Base-by-base conservation (phyloP, 2,888 invertebrate species). In the Ferdinandea cuprea region DNA sequence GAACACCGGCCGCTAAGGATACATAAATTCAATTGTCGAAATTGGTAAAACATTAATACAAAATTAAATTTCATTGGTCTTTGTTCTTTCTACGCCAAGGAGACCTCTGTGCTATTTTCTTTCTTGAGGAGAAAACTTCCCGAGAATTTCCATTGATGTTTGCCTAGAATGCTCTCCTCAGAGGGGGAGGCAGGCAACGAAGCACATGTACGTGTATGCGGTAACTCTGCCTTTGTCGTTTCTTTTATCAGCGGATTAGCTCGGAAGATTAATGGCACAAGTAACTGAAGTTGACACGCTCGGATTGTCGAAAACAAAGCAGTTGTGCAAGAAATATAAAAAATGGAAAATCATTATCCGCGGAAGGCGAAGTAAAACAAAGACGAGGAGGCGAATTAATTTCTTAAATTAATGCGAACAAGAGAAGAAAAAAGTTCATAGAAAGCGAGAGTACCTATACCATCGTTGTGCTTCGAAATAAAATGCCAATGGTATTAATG, bases 241-340 rank as follows among this genome's bases (percentile, higher is more conserved):
- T 66, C 66, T 68, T 68, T 78, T 73, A 83, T 78, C 78, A 68
- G 61, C 63, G 83, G 83, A 72, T 78, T 72, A 78, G 72, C 58
- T 50, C 42, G 3, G 58, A 68, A 83, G 72, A 83, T 83, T 83
- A 83, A 83, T 83, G 77, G 63, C 78, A 78, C 54, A 40, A 56
- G 48, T 28, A 83, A 73, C 78, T 83, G 78, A 68, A 78, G 83
- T 73, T 83, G 83, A 83, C 83, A 83, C 19, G 61, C 83, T 61
- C 13, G 68, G 63, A 35, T 72, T 71, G 65, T 58, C 25, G 71
- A 54, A 72, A 66, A 63, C 63, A 69, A 77, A 69, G 48, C 73
- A 28, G 21, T 32, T 30, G 37, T 63, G 37, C 63, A 21, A 30
- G 56, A 61, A 66, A 30, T 40, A 13, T 21, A 66, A 28, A 46